Percentiles rank a stretch among this genome's conserved stretches.
phyloP scores from a whole-genome alignment of 2,888 invertebrate genomes.

The Andrena marginata region DNA sequence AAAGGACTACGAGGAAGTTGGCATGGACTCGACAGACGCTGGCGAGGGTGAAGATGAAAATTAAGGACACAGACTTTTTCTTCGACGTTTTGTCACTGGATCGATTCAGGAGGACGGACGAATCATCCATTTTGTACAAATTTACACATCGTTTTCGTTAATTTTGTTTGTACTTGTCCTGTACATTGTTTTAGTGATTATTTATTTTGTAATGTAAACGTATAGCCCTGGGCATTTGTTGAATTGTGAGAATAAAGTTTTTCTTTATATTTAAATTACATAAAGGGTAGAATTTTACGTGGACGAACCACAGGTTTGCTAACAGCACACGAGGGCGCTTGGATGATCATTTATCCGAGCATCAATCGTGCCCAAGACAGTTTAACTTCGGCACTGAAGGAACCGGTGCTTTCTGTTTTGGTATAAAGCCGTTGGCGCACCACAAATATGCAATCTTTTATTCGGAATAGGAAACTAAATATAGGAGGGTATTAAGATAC shows the following conservation, averaged over 20 bases:
- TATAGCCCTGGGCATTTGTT: slow-evolving; percentile 13
- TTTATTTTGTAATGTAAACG: slow-evolving; percentile 27
- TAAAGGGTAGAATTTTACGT: too few relatives aligned
- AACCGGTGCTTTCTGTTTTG: too few relatives aligned
- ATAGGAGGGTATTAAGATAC: too few relatives aligned
- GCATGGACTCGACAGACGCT: slow-evolving; percentile 94
- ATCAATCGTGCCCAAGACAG: too few relatives aligned
- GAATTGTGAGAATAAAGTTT: slow-evolving; percentile 15
- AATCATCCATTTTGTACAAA: slow-evolving; percentile 23
- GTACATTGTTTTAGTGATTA: slow-evolving; percentile 49
- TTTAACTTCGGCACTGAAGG: too few relatives aligned
- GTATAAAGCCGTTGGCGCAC: too few relatives aligned
- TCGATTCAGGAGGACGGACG: slow-evolving; percentile 20
- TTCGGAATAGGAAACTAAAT: too few relatives aligned
- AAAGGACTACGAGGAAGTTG: slow-evolving; percentile 95
- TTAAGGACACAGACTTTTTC: slow-evolving; percentile 5
- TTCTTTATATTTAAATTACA: neutral
- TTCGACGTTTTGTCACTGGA: neutral
- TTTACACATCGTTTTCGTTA: slow-evolving; percentile 36
- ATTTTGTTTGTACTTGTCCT: slow-evolving; percentile 43
- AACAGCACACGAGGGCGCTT: too few relatives aligned
- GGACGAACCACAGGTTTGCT: too few relatives aligned
- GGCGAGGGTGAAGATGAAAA: slow-evolving; percentile 92
- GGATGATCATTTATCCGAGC: too few relatives aligned
- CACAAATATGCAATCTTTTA: too few relatives aligned